Conservation (phyloP, 2,113 vertebrate species). For the Sitta europaea region DNA sequence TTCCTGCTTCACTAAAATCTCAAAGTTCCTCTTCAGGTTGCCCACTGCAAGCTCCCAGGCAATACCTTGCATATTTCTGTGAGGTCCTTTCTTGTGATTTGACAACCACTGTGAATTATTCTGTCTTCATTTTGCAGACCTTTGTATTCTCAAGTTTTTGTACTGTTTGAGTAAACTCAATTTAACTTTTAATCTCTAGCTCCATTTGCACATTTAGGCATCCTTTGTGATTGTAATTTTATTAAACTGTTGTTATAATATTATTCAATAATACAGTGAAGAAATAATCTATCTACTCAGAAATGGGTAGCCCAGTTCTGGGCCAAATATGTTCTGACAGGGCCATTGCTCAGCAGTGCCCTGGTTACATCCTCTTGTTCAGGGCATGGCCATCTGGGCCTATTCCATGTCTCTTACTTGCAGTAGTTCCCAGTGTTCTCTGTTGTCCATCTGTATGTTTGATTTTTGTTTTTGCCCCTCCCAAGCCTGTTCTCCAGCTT, state of each 20-base stretch:
- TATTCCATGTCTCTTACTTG: neutral
- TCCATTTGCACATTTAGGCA: neutral
- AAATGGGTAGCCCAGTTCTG: neutral
- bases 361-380: neutral
- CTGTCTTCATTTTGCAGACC: neutral
- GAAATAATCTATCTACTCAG: neutral
- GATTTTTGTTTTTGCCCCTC: neutral
- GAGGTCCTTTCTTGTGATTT: neutral
- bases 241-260: neutral
- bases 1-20: neutral
- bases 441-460: neutral
- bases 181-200: neutral
- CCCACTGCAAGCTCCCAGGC: neutral
- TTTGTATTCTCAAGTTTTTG: neutral
- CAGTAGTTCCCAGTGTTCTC: neutral
- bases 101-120: neutral
- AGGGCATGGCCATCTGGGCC: neutral
- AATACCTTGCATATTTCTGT: neutral
- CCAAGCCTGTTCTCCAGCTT: neutral
- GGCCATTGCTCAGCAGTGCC: neutral
- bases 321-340: neutral
- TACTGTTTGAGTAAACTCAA: neutral
- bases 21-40: neutral
- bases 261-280: neutral
- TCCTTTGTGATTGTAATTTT: neutral